Base-by-base conservation (phyloP, 2,888 invertebrate species). In the Notocelia uddmanniana region DNA sequence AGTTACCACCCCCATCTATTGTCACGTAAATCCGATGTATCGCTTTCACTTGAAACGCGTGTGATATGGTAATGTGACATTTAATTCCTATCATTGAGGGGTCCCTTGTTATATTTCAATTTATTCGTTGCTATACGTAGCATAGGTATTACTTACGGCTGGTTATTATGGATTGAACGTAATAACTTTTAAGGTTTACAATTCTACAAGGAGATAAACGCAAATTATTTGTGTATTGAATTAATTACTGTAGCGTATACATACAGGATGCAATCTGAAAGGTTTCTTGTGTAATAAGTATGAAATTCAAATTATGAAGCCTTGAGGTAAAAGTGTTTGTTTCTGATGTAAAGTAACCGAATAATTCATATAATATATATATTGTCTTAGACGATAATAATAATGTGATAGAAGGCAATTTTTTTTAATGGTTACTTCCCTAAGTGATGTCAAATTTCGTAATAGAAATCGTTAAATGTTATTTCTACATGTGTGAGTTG, bases 1-100 rank as follows among this genome's bases (percentile, higher is more conserved):
- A 41, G 52, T 26, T 26, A 55, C 72, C 76, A 73, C 77, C 83
- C 74, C 79, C 80, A 76, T 81, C 82, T 85, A 90, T 89, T 91
- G 91, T 91, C 84, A 82, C 85, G 83, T 86, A 92, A 91, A 92
- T 92, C 91, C 91, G 85, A 89, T 89, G 88, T 92, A 91, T 91
- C 90, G 90, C 86, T 89, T 89, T 89, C 90, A 87, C 88, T 90
- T 84, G 83, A 87, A 89, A 89, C 88, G 88, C 88, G 80, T 79
- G 78, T 88, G 89, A 86, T 90, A 90, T 91, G 90, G 84, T 92
- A 92, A 92, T 92, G 87, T 90, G 87, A 89, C 90, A 87, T 91
- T 91, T 91, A 92, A 92, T 92, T 92, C 88, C 80, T 87, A 86
- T 86, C 81, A 85, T 85, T 80, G 79, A 78, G 82, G 80, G 84